phyloP scores from a whole-genome alignment of 2,888 invertebrate genomes.

The Protodeltote pygarga region DNA sequence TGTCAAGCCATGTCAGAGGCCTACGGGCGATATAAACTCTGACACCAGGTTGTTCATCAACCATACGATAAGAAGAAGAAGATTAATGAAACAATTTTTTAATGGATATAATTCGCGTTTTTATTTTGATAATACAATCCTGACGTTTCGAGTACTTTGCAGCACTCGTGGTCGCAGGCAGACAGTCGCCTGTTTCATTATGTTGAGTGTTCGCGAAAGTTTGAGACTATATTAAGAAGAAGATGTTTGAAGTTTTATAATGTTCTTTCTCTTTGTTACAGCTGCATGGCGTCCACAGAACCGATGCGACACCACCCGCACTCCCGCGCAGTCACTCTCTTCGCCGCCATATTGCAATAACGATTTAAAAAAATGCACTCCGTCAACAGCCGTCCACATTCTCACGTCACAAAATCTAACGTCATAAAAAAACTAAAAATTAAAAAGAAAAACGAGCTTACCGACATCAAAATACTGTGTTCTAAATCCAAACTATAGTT shows the following conservation, averaged over 20 bases:
- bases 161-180: too few species aligned
- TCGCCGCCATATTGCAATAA: conserved; percentile 55
- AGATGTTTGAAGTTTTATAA: background rate
- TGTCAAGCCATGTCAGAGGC: too few species aligned
- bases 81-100: too few species aligned
- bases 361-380: conserved; percentile 68
- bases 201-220: too few species aligned
- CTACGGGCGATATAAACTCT: too few species aligned
- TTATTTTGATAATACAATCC: too few species aligned
- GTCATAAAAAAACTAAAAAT: conserved; percentile 68
- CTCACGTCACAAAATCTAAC: conserved; percentile 54
- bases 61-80: too few species aligned
- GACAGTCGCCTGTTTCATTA: too few species aligned
- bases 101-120: too few species aligned
- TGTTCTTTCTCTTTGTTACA: conserved; percentile 59
- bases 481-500: conserved; percentile 61
- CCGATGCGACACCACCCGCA: conserved; percentile 52
- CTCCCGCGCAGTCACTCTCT: conserved; percentile 17
- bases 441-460: conserved; percentile 80
- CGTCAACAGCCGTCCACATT: conserved; percentile 71
- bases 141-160: too few species aligned
- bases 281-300: conserved; percentile 67
- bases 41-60: too few species aligned
- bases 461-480: conserved; percentile 64
- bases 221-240: too few species aligned